phyloP scores from a whole-genome alignment of 2,113 vertebrate genomes.

The Pungitius pungitius region DNA sequence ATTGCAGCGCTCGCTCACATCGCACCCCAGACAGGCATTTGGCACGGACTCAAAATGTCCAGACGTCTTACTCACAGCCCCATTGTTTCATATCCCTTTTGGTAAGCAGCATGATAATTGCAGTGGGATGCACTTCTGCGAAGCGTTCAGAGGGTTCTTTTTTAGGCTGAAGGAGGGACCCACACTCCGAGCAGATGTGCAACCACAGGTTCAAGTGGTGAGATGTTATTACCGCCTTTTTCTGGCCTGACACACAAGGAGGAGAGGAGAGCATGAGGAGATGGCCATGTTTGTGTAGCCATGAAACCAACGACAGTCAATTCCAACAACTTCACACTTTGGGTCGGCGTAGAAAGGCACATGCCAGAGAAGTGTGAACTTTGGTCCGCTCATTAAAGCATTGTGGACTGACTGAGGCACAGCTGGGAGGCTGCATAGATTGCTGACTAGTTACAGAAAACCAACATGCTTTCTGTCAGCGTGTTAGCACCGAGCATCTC shows the following conservation, averaged over 20 bases:
- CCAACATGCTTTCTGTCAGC: neutral
- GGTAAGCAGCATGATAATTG: slow-evolving; percentile 71
- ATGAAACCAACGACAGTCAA: too few species aligned
- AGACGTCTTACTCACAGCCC: slow-evolving; percentile 80
- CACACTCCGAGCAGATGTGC: slow-evolving; percentile 55
- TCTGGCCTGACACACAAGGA: neutral
- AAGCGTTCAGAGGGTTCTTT: slow-evolving; percentile 57
- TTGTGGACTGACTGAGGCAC: too few species aligned
- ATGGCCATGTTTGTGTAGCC: neutral
- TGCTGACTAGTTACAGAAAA: too few species aligned
- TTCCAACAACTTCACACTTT: too few species aligned
- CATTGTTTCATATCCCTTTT: slow-evolving; percentile 77
- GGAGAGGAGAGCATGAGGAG: neutral
- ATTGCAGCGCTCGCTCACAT: slow-evolving; percentile 58
- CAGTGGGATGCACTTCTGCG: slow-evolving; percentile 59
- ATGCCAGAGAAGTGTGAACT: too few species aligned
- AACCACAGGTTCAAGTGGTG: slow-evolving; percentile 51
- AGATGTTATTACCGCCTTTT: slow-evolving; percentile 32
- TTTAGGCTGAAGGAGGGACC: slow-evolving; percentile 36
- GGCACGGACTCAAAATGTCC: slow-evolving; percentile 75
- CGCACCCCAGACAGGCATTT: slow-evolving; percentile 77
- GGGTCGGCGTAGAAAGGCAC: too few species aligned
- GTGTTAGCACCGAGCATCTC: neutral
- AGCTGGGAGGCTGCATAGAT: too few species aligned
- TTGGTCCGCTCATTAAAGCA: too few species aligned